Evolutionary conservation across 2,797 vertebrate species (phyloP), one percentile per base, ranked within the genome.

Genomic region (Tenualosa ilisha): DNA sequence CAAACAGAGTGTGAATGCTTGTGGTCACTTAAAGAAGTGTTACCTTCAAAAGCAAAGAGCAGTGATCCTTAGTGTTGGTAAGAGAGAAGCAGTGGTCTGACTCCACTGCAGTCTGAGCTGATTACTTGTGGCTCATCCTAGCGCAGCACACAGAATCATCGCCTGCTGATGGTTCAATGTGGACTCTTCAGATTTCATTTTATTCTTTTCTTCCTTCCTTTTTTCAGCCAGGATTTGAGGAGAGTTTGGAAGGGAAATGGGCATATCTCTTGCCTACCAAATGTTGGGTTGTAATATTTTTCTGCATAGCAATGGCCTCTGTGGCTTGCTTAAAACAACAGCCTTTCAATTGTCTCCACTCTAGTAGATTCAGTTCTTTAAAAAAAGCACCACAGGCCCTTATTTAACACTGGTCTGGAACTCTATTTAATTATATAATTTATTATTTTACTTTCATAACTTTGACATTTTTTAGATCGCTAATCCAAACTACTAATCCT

Each of bases 171-270:
- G 17, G 17, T 46, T 46, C 5, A 22, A 15, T 40, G 72, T 6
- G 6, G 40, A 43, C 40, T 79, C 7, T 79, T 15, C 72, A 79
- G 72, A 79, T 46, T 79, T 40, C 17, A 43, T 43, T 75, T 40
- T 22, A 43, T 46, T 79, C 40, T 43, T 72, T 72, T 72, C 31
- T 12, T 37, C n/a, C 15, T 83, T 37, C 81, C 40, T 75, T 31
- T 63, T 91, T 85, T 75, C 85, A 83, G 50, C 3, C 17, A 54
- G 24, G 56, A 83, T 63, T n/a, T 49, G 37, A 50, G 75, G 81
- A 59, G 87, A 51, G 81, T 4, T 72, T 86, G 87, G 83, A 24
- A 83, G 8, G 65, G 43, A 85, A 87, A 91, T 88, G 0, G 82
- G n/a, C 56, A 87, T 68, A 88, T 86, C 22, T 51, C 84, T 85